phyloP scores from a whole-genome alignment of 2,888 invertebrate genomes.

The Romanomermis culicivorax region DNA sequence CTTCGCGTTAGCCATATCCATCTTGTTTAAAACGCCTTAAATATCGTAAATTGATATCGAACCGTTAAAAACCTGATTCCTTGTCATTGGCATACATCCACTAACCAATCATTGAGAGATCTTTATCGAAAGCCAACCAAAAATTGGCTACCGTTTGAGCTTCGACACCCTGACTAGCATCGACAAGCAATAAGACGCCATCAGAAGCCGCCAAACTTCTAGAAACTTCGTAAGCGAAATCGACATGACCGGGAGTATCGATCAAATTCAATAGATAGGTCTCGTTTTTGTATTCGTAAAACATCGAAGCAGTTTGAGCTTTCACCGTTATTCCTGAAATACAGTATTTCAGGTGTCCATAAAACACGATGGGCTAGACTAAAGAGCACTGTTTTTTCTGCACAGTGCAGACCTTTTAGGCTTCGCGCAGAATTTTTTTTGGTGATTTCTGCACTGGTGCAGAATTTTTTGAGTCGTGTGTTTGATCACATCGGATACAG shows the following conservation, averaged over 20 bases:
- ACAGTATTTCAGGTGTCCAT: too few species aligned
- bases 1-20: slow-evolving; percentile 72
- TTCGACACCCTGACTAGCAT: slow-evolving; percentile 70
- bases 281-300: slow-evolving; percentile 38
- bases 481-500: too few species aligned
- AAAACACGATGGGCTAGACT: too few species aligned
- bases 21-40: slow-evolving; percentile 73
- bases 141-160: slow-evolving; percentile 96
- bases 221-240: slow-evolving; percentile 83
- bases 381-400: too few species aligned
- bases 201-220: slow-evolving; percentile 76
- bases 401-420: too few species aligned
- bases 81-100: too few species aligned
- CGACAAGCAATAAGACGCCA: slow-evolving; percentile 77
- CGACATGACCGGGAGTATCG: slow-evolving; percentile 91
- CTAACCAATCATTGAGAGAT: slow-evolving; percentile 48
- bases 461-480: too few species aligned
- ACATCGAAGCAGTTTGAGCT: slow-evolving; percentile 76
- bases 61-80: too few species aligned
- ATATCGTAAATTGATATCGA: slow-evolving; percentile 8
- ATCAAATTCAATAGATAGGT: slow-evolving; percentile 70
- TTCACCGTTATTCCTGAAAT: slow-evolving; percentile 89
- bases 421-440: too few species aligned
- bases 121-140: slow-evolving; percentile 59
- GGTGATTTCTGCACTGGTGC: too few species aligned